Percentiles rank a stretch among this genome's conserved stretches.
These are phyloP conservation scores for Cheilosia variabilis DNA, from an alignment of 2,888 invertebrate species.

Conservation along the genomic window DNA sequence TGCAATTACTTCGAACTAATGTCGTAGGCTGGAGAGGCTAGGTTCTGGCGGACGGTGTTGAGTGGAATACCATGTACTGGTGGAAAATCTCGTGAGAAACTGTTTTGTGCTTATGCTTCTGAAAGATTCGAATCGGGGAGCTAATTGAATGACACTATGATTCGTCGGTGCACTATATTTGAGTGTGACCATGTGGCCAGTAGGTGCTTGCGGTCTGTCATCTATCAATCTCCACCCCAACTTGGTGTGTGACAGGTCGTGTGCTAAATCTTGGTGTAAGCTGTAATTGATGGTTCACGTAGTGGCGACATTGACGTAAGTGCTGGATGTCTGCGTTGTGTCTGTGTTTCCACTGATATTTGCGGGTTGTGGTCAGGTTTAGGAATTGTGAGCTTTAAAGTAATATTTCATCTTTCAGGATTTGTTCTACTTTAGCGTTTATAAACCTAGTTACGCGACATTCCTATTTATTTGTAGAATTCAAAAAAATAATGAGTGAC, in stretches of 20 bases:
- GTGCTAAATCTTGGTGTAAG: constrained; percentile 24
- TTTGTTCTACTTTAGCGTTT: no score
- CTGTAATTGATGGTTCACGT: not conserved
- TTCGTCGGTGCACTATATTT: constrained; percentile 18
- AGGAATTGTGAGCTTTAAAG: no score
- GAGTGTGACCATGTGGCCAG: constrained; percentile 61
- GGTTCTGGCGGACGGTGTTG: constrained; percentile 20
- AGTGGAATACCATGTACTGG: constrained; percentile 29
- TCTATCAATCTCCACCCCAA: constrained; percentile 73
- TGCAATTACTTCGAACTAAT: constrained; percentile 42
- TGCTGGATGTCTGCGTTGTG: not conserved
- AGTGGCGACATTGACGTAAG: constrained; percentile 3
- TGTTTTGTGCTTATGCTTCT: constrained; percentile 24
- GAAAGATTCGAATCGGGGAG: constrained; percentile 1
- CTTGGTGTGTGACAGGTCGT: constrained; percentile 57
- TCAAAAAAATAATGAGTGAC: no score
- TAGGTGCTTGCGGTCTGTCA: constrained; percentile 43
- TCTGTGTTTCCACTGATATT: not conserved
- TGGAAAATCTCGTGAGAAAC: constrained; percentile 65
- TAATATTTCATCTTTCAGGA: no score
- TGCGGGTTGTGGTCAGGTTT: not conserved
- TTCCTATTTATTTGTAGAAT: no score
- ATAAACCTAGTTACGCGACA: no score
- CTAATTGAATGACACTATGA: constrained; percentile 64
- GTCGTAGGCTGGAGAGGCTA: constrained; percentile 59